These are phyloP conservation scores for Drosophila parthenogenetica DNA, from an alignment of 2,888 invertebrate genomes.

Conservation along the genomic window DNA sequence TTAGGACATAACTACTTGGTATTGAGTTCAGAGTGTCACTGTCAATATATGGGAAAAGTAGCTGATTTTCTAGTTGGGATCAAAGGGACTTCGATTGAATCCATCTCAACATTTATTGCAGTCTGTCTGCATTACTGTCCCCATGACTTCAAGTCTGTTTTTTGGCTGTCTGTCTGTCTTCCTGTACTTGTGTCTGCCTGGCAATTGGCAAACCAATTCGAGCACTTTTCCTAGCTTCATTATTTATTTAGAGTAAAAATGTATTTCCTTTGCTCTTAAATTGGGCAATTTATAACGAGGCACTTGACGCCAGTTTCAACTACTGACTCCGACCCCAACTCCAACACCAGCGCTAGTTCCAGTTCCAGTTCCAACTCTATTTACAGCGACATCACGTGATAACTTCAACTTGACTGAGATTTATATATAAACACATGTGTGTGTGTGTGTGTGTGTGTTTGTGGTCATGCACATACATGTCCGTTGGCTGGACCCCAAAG, in stretches of 20 bases:
- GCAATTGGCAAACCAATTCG: constrained; percentile 50
- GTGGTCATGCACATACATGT: constrained; percentile 42
- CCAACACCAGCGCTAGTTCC: constrained; percentile 11
- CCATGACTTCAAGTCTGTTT: background rate
- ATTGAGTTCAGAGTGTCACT: background rate
- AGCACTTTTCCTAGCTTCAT: constrained; percentile 66
- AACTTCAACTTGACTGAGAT: constrained; percentile 57
- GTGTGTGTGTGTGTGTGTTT: background rate
- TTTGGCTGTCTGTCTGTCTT: background rate
- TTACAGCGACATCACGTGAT: constrained; percentile 63
- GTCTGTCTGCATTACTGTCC: constrained; percentile 26
- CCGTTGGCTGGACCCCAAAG: constrained; percentile 72
- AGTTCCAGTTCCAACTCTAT: constrained; percentile 12
- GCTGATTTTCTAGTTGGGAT: constrained; percentile 17
- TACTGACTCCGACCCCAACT: constrained; percentile 12
- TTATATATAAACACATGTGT: constrained; percentile 28
- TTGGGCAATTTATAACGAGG: constrained; percentile 80
- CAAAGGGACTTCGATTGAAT: constrained; percentile 13
- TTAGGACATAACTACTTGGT: background rate
- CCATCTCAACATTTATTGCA: constrained; percentile 40
- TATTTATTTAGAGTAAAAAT: constrained; percentile 80
- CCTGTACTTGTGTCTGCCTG: constrained; percentile 25
- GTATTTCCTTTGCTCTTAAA: constrained; percentile 75
- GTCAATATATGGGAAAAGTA: background rate
- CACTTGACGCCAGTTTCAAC: constrained; percentile 68